Conservation (phyloP, 2,888 invertebrate genomes). For the Podotricha telesiphe region DNA sequence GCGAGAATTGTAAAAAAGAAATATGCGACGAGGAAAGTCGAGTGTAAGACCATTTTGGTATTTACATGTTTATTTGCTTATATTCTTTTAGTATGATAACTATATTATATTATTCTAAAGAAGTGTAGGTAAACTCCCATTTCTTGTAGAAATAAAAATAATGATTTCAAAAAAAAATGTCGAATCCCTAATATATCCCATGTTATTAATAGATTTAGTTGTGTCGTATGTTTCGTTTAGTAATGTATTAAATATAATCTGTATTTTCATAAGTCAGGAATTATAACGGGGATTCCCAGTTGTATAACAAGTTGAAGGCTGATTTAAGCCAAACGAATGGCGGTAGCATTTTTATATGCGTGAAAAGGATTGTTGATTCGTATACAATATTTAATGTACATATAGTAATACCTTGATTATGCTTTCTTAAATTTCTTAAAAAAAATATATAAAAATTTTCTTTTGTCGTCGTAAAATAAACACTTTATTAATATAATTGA, state of each 20-base stretch:
- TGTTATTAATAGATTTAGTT: slow-evolving; percentile 10
- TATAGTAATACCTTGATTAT: neutral
- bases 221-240: slow-evolving; percentile 9
- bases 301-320: slow-evolving; percentile 2
- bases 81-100: neutral
- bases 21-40: neutral
- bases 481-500: too few species aligned
- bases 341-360: slow-evolving; percentile 13
- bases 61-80: neutral
- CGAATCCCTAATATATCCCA: neutral
- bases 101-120: neutral
- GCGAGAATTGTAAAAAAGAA: neutral
- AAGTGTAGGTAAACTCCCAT: neutral
- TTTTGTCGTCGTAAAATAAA: too few species aligned
- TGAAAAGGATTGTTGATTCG: neutral
- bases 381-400: neutral
- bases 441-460: too few species aligned
- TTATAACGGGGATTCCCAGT: neutral
- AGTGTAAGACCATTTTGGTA: neutral
- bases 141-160: neutral
- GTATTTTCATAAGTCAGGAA: slow-evolving; percentile 3
- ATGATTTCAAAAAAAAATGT: neutral
- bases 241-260: slow-evolving; percentile 5
- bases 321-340: slow-evolving; percentile 12
- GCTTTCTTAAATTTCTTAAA: too few species aligned